Conservation (phyloP, 2,797 vertebrate genomes). For the Gymnodraco acuticeps region DNA sequence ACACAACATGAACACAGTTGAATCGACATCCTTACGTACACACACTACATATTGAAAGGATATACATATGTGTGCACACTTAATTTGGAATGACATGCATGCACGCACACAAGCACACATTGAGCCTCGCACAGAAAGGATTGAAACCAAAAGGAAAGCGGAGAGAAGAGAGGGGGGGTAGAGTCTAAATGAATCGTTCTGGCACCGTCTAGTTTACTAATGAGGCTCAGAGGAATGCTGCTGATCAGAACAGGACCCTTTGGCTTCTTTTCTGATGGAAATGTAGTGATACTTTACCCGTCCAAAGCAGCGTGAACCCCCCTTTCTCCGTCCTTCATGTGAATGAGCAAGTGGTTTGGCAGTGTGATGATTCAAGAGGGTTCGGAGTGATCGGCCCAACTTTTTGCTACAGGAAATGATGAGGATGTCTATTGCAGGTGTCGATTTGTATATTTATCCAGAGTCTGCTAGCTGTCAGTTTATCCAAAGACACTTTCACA, state of each 20-base stretch:
- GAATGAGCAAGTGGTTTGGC: conserved; percentile 38
- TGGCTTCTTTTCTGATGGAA: conserved; percentile 77
- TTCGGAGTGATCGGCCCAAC: conserved; percentile 22
- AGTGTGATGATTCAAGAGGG: conserved; percentile 33
- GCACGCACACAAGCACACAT: conserved; percentile 34
- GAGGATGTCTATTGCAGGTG: background rate
- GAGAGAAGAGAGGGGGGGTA: conserved; percentile 19
- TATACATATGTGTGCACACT: background rate
- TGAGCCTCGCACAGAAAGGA: conserved; percentile 45
- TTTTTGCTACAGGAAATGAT: background rate
- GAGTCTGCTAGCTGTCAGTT: background rate
- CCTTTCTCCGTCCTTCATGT: conserved; percentile 9
- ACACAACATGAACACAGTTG: background rate
- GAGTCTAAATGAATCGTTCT: conserved; percentile 66
- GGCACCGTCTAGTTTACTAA: conserved; percentile 79
- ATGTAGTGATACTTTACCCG: conserved; percentile 57
- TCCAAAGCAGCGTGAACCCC: conserved; percentile 1
- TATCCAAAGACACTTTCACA: background rate
- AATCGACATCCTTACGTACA: background rate
- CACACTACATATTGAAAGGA: background rate
- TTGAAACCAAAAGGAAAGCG: conserved; percentile 46
- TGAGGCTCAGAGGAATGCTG: conserved; percentile 75
- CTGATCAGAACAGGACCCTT: conserved; percentile 66
- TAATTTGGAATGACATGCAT: conserved; percentile 40
- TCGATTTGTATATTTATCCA: background rate